Evolutionary conservation across 2,797 vertebrate genomes (phyloP), one percentile per base, ranked within the genome.

Genomic region (Neosalanx taihuensis): DNA sequence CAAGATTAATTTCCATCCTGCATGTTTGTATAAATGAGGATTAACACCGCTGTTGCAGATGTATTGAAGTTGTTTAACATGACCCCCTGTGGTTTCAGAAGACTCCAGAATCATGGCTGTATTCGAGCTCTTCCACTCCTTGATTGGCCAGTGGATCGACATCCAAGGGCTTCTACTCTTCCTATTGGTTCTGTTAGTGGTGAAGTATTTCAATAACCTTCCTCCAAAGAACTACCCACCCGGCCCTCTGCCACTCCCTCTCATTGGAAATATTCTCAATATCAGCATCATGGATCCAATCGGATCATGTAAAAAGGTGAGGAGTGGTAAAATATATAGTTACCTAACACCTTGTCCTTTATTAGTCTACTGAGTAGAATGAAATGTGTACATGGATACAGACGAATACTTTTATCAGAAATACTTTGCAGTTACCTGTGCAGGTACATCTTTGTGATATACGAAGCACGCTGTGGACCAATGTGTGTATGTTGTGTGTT

Each of bases 151-250:
- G 1, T 64, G 62, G 62, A 64, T 64, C 6, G 5, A 64, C 37
- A 64, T 33, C 33, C 18, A 41, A 35, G 62, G 35, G 31, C 4
- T 64, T 13, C 62, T 64, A 33, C 31, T 64, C 18, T 64, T 64
- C 62, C 33, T 64, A 35, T 37, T 41, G 62, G 18, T 41, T 10
- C 20, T 64, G 62, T 64, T 64, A 35, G 20, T 23, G 62, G 33
- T 37, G 31, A 64, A 64, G 62, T 64, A 64, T 35, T 29, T 64
- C 15, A 35, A 9, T 18, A 35, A 64, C 29, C 33, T 64, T 17
- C 62, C 62, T 12, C n/a, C 62, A 35, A 64, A 41, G 62, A 64
- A 37, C 62, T 37, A 64, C 62, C 62, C 62, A 33, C 62, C 62
- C 13, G 62, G 62, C n/a, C 62, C 62, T 18, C 41, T 35, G 18